phyloP scores from a whole-genome alignment of 2,113 vertebrate species.

The Anguilla rostrata region DNA sequence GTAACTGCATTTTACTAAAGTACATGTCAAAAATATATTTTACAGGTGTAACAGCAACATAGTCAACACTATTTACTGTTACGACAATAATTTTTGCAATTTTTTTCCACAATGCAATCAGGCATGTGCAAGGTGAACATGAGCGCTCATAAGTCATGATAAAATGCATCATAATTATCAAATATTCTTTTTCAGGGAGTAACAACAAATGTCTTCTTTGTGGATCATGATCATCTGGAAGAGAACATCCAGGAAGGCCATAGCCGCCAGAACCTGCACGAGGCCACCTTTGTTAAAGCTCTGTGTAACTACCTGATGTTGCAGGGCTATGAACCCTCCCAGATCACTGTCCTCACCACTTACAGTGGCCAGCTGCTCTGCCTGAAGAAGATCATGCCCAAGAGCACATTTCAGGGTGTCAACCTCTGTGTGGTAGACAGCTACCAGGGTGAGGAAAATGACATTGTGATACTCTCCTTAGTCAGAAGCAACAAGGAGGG shows the following conservation, averaged over 20 bases:
- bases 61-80: not conserved
- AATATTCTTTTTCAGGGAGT: conserved; percentile 59
- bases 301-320: conserved; percentile 72
- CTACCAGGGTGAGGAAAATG: conserved; percentile 81
- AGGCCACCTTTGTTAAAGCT: conserved; percentile 72
- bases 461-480: conserved; percentile 74
- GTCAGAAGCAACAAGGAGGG: conserved; percentile 72
- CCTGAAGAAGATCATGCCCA: conserved; percentile 70
- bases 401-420: conserved; percentile 64
- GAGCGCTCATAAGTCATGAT: not conserved
- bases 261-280: conserved; percentile 75
- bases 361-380: conserved; percentile 75
- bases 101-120: not conserved
- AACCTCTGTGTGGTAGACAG: conserved; percentile 73
- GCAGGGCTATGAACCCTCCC: conserved; percentile 73
- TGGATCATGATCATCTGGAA: conserved; percentile 71
- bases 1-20: not conserved
- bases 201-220: conserved; percentile 71
- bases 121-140: not conserved
- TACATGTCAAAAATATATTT: not conserved
- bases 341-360: conserved; percentile 79
- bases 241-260: conserved; percentile 73
- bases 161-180: not conserved
- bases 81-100: too few species aligned
- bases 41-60: not conserved